These are phyloP conservation scores for Arnoldichthys spilopterus DNA, from an alignment of 2,797 vertebrate species.

Conservation along the genomic window DNA sequence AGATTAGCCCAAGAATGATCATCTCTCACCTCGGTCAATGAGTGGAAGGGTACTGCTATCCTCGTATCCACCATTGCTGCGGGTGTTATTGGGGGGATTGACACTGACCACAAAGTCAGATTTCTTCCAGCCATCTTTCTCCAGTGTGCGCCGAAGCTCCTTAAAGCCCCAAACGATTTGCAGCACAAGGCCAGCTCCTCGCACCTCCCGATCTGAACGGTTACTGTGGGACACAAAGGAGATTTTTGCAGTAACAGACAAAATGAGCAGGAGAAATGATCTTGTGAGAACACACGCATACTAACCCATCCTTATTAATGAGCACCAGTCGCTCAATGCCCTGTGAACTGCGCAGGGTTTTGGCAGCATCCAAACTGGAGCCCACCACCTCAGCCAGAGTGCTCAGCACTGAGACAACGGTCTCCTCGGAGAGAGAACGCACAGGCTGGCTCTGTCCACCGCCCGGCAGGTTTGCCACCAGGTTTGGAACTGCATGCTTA, in stretches of 20 bases:
- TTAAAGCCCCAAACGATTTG: slow-evolving; percentile 95
- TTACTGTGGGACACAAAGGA: slow-evolving; percentile 72
- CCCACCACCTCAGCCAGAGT: slow-evolving; percentile 91
- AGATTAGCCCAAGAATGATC: too few species aligned
- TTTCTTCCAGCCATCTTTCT: slow-evolving; percentile 98
- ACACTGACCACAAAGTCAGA: slow-evolving; percentile 92
- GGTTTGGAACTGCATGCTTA: slow-evolving; percentile 87
- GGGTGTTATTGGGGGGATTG: slow-evolving; percentile 77
- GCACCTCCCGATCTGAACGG: slow-evolving; percentile 92
- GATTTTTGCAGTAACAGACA: not conserved
- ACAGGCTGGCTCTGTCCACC: slow-evolving; percentile 87
- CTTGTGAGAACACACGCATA: not conserved
- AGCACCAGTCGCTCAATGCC: slow-evolving; percentile 95
- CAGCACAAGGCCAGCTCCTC: slow-evolving; percentile 88
- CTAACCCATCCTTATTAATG: slow-evolving; percentile 93
- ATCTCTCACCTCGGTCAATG: slow-evolving; percentile 83
- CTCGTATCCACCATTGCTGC: slow-evolving; percentile 88
- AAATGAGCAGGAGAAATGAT: not conserved
- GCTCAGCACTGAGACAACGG: slow-evolving; percentile 89
- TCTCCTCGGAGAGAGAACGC: slow-evolving; percentile 88
- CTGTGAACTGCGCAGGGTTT: slow-evolving; percentile 88
- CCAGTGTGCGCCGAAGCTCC: slow-evolving; percentile 89
- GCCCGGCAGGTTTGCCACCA: slow-evolving; percentile 88
- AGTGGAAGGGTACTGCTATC: slow-evolving; percentile 95
- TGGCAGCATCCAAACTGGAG: slow-evolving; percentile 90